phyloP scores from a whole-genome alignment of 2,113 vertebrate species.

The Climacteris rufus region DNA sequence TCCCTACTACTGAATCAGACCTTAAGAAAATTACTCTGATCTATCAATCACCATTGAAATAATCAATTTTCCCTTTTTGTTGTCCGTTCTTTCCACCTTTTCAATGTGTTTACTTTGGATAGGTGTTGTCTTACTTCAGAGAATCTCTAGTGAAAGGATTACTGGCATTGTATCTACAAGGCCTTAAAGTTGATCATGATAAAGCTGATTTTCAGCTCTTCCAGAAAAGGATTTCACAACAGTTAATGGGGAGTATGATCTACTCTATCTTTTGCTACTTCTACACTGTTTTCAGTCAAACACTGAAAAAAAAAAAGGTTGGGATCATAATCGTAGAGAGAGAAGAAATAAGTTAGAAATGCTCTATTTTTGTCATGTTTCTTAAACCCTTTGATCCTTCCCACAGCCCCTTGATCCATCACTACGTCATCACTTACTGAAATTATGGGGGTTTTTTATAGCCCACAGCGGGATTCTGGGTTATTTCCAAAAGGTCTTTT shows the following conservation, averaged over 20 bases:
- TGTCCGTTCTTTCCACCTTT: background rate
- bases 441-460: background rate
- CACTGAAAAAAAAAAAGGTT: background rate
- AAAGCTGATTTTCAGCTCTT: background rate
- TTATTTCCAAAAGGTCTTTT: conserved; percentile 8
- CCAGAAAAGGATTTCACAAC: background rate
- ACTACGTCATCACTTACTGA: background rate
- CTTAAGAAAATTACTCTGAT: background rate
- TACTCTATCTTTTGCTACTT: background rate
- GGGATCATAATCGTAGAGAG: background rate
- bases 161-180: background rate
- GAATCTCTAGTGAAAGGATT: background rate
- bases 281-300: background rate
- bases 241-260: background rate
- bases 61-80: background rate
- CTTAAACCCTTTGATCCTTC: conserved; percentile 51
- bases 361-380: conserved; percentile 45
- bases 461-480: background rate
- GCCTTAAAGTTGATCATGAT: background rate
- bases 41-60: background rate
- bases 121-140: background rate
- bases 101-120: background rate
- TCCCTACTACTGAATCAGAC: background rate
- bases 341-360: background rate
- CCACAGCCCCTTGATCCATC: background rate